A percentile compares a stretch with the other conserved stretches of the same genome.
Evolutionary conservation across 64 coral and sea anemone species (phyloP).

Genomic region (Stichodactyla mertensii): DNA sequence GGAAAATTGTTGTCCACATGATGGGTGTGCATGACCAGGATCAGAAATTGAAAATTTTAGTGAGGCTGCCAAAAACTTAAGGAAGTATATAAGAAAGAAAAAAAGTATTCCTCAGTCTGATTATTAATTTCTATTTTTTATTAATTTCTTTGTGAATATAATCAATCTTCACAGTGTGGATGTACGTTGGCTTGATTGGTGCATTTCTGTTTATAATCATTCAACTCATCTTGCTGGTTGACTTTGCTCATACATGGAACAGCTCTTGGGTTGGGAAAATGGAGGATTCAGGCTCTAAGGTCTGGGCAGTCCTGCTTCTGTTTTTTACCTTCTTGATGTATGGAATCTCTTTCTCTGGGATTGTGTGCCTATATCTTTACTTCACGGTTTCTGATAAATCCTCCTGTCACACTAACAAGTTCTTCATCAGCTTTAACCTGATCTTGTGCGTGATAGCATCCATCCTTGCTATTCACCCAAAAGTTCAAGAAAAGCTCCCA

Average conservation of each 20-base stretch:
- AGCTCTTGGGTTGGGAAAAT: conserved; percentile 78
- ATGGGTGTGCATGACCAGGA: too few species aligned
- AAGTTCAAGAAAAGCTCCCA: conserved; percentile 69
- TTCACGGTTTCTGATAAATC: conserved; percentile 43
- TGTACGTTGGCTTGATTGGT: conserved; percentile 78
- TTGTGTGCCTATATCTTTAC: conserved; percentile 77
- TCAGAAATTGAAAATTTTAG: too few species aligned
- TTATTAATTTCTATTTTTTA: not conserved
- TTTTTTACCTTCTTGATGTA: conserved; percentile 83
- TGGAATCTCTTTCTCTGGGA: conserved; percentile 60
- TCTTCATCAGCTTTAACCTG: conserved; percentile 89
- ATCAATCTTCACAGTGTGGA: conserved; percentile 49
- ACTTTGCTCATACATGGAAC: conserved; percentile 95
- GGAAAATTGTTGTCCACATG: too few species aligned
- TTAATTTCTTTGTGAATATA: not conserved
- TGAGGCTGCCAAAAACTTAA: too few species aligned
- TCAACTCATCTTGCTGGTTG: conserved; percentile 77
- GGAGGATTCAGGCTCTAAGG: conserved; percentile 84
- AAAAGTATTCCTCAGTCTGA: too few species aligned
- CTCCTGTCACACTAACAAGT: conserved; percentile 82
- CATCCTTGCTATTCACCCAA: conserved; percentile 74
- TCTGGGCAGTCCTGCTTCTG: conserved; percentile 73
- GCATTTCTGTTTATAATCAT: conserved; percentile 83
- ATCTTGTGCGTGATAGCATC: conserved; percentile 78
- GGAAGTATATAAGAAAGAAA: too few species aligned